phyloP scores from a whole-genome alignment of 2,797 vertebrate genomes.

The Rhinella marina region DNA sequence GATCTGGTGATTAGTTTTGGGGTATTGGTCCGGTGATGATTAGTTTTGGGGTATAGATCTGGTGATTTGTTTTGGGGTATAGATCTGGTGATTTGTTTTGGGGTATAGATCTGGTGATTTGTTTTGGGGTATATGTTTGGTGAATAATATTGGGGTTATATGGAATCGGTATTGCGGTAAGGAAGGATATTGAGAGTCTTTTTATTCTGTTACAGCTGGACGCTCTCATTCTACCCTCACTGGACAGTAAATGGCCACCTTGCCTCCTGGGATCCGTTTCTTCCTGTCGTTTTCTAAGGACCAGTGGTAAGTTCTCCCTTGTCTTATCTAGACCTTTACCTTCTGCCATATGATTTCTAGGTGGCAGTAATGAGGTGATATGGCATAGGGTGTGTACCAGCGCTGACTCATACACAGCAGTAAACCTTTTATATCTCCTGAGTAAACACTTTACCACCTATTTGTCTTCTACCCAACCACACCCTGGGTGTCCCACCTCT shows the following conservation, averaged over 20 bases:
- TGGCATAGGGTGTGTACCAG: too few relatives aligned
- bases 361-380: too few relatives aligned
- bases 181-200: not conserved
- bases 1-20: too few relatives aligned
- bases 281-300: slow-evolving; percentile 42
- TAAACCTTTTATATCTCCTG: too few relatives aligned
- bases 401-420: too few relatives aligned
- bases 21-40: too few relatives aligned
- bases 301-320: slow-evolving; percentile 33
- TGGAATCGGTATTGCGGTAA: not conserved
- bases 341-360: not conserved
- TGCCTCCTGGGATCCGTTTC: slow-evolving; percentile 48
- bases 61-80: not conserved
- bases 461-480: too few relatives aligned
- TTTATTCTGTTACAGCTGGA: not conserved
- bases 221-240: not conserved
- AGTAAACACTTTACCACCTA: too few relatives aligned
- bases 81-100: not conserved
- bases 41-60: too few relatives aligned
- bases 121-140: not conserved
- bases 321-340: not conserved
- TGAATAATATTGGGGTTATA: not conserved
- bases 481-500: too few relatives aligned
- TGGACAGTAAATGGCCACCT: slow-evolving; percentile 33
- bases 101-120: not conserved